A percentile compares a stretch with the other conserved stretches of the same genome.
phyloP scores from a whole-genome alignment of 2,797 vertebrate species.

The Cottoperca gobio region DNA sequence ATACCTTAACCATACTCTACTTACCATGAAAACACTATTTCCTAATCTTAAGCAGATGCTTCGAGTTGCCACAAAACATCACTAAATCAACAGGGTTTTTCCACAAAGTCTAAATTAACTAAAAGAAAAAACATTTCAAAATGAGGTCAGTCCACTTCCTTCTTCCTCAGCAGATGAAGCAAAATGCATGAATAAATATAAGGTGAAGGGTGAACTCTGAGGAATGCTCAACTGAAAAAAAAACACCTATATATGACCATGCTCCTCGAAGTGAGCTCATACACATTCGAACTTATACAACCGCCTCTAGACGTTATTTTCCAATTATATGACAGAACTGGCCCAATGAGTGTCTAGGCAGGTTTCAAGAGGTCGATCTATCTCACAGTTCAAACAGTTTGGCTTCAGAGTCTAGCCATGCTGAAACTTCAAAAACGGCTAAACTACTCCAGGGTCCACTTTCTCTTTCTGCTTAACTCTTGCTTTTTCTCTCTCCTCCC shows the following conservation, averaged over 20 bases:
- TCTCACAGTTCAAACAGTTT: conserved; percentile 69
- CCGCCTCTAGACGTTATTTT: conserved; percentile 41
- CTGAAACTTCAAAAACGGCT: conserved; percentile 64
- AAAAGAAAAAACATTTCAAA: conserved; percentile 4
- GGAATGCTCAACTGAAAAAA: conserved; percentile 4
- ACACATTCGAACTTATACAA: conserved; percentile 36
- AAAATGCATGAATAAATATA: conserved; percentile 23
- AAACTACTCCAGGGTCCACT: conserved; percentile 63
- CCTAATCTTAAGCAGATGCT: neutral
- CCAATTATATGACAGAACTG: conserved; percentile 50
- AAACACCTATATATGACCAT: neutral
- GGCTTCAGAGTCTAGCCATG: conserved; percentile 64
- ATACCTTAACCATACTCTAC: neutral
- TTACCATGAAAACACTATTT: neutral
- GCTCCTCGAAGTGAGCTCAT: conserved; percentile 25
- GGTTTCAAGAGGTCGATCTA: conserved; percentile 61
- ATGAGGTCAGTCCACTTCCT: conserved; percentile 7
- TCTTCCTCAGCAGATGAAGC: conserved; percentile 12
- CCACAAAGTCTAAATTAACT: neutral
- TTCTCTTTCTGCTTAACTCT: conserved; percentile 18
- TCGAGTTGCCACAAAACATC: neutral
- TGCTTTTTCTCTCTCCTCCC: conserved; percentile 11
- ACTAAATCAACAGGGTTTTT: conserved; percentile 2
- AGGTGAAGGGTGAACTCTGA: conserved; percentile 28
- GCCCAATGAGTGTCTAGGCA: conserved; percentile 34